A percentile compares a stretch with the other conserved stretches of the same genome.
These are phyloP conservation scores for Mergus octosetaceus DNA, from an alignment of 2,797 vertebrate species.

Conservation along the genomic window DNA sequence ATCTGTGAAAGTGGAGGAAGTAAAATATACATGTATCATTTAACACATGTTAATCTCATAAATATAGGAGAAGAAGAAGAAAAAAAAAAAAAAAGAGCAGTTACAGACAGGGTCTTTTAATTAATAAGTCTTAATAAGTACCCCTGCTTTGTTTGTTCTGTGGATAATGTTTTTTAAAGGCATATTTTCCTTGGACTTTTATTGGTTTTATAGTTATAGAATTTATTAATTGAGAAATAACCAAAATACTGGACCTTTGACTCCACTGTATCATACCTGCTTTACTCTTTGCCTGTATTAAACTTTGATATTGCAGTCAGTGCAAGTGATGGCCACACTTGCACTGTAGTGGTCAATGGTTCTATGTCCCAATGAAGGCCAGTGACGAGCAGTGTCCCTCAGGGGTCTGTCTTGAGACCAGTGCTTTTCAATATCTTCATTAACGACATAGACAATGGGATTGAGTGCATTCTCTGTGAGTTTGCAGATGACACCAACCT, in stretches of 20 bases:
- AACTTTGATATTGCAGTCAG: not conserved
- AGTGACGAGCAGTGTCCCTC: too few species aligned
- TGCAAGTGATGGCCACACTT: not conserved
- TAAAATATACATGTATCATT: not conserved
- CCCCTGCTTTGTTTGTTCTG: not conserved
- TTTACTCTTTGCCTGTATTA: not conserved
- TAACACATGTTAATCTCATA: not conserved
- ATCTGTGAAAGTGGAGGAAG: not conserved
- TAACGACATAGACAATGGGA: too few species aligned
- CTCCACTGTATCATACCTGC: not conserved
- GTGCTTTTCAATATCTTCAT: too few species aligned
- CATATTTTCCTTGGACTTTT: not conserved
- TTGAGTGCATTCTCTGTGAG: too few species aligned
- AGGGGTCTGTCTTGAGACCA: too few species aligned
- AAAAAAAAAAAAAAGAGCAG: not conserved
- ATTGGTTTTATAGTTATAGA: not conserved
- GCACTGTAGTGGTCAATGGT: too few species aligned
- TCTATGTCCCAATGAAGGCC: too few species aligned
- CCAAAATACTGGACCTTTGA: not conserved
- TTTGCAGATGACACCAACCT: too few species aligned
- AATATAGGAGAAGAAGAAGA: not conserved
- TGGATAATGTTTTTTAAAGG: not conserved
- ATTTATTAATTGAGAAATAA: not conserved
- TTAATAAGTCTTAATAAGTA: not conserved
- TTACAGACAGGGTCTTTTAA: not conserved